Percentiles rank a stretch among this genome's conserved stretches.
These are phyloP conservation scores for Polyommatus iphigenia DNA, from an alignment of 2,888 invertebrate genomes.

Conservation along the genomic window DNA sequence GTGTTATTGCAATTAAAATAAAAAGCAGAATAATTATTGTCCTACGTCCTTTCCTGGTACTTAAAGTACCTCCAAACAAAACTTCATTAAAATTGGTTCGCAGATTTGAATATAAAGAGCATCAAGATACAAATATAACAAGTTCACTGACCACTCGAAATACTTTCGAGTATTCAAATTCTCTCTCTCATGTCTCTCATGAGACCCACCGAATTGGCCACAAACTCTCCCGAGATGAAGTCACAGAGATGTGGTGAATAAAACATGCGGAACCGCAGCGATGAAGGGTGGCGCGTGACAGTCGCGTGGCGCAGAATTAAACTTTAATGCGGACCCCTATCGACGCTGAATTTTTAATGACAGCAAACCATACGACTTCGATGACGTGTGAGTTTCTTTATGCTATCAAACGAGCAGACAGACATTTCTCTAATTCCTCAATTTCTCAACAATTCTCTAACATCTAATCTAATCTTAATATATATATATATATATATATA, in stretches of 20 bases:
- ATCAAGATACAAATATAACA: neutral
- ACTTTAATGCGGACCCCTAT: constrained; percentile 36
- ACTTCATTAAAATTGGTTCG: no score
- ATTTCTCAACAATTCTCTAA: no score
- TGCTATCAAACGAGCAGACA: neutral
- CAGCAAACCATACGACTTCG: neutral
- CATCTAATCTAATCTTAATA: no score
- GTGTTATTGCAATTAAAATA: no score
- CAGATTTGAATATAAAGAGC: no score
- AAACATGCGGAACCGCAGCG: constrained; percentile 36
- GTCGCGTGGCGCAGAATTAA: constrained; percentile 51
- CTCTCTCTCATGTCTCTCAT: neutral
- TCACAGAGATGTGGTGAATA: constrained; percentile 23
- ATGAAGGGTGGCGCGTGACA: constrained; percentile 52
- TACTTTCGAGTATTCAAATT: neutral
- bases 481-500: no score
- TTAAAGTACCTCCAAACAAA: no score
- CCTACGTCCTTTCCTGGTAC: no score
- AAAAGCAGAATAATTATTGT: no score
- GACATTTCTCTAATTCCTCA: no score
- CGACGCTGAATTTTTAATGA: constrained; percentile 33
- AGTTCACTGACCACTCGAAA: neutral
- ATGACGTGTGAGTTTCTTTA: neutral
- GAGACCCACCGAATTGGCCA: neutral
- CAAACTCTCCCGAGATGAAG: neutral